phyloP scores from a whole-genome alignment of 2,797 vertebrate species.

The Enteromius afrohamiltoni region DNA sequence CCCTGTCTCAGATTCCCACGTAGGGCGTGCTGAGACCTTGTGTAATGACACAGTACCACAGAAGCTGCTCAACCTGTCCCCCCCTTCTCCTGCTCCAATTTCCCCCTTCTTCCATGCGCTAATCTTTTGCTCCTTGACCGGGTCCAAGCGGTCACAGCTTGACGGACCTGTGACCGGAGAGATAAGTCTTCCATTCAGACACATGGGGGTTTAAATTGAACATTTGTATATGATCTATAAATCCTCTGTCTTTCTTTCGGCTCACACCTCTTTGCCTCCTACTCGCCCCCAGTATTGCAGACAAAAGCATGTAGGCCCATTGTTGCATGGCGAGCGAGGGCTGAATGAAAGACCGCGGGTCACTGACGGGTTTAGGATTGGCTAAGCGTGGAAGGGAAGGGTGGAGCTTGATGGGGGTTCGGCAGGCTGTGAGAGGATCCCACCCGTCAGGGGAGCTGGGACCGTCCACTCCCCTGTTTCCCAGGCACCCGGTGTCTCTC shows the following conservation, averaged over 20 bases:
- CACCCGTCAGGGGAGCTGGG: conserved; percentile 60
- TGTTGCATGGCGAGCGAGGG: conserved; percentile 53
- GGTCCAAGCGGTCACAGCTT: conserved; percentile 42
- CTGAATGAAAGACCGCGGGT: conserved; percentile 69
- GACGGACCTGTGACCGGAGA: conserved; percentile 24
- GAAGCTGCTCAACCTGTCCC: conserved; percentile 65
- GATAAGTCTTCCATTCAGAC: conserved; percentile 14
- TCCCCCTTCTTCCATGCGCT: conserved; percentile 43
- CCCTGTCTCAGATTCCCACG: conserved; percentile 63
- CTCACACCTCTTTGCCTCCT: conserved; percentile 48
- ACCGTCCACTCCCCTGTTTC: conserved; percentile 66
- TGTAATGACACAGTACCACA: conserved; percentile 59
- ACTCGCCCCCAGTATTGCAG: conserved; percentile 48
- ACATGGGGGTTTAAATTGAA: not conserved
- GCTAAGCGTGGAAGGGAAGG: conserved; percentile 65
- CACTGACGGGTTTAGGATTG: conserved; percentile 65
- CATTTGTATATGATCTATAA: conserved; percentile 48
- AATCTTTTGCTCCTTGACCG: conserved; percentile 47
- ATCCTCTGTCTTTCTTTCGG: conserved; percentile 26
- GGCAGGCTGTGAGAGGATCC: conserved; percentile 9
- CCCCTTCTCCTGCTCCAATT: conserved; percentile 53
- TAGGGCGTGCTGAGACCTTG: conserved; percentile 62
- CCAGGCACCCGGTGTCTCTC: conserved; percentile 67
- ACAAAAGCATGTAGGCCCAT: conserved; percentile 55
- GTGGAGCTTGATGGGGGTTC: conserved; percentile 55